phyloP scores from a whole-genome alignment of 1,140 invertebrate genomes.

The Zeugodacus cucurbitae region DNA sequence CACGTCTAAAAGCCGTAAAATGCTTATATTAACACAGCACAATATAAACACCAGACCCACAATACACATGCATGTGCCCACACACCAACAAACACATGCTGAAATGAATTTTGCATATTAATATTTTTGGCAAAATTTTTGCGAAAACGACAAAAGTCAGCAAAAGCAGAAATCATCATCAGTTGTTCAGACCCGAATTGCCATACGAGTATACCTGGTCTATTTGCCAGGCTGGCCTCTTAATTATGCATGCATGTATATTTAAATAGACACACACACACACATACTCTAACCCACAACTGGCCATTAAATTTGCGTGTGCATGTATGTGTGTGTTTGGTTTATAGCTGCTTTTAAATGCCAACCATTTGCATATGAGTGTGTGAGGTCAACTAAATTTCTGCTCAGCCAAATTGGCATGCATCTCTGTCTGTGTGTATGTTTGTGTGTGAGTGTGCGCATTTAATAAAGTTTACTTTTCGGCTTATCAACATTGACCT shows the following conservation, averaged over 20 bases:
- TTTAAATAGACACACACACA: background rate
- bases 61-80: background rate
- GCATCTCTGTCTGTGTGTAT: background rate
- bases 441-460: background rate
- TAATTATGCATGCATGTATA: background rate
- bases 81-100: background rate
- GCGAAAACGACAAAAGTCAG: background rate
- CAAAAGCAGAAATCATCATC: background rate
- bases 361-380: background rate
- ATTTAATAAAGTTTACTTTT: slow-evolving; percentile 10
- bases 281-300: no score
- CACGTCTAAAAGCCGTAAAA: background rate
- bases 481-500: slow-evolving; percentile 18
- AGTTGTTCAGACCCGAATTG: background rate
- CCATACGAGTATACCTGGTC: background rate
- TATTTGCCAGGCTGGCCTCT: background rate
- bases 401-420: background rate
- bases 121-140: background rate
- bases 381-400: background rate
- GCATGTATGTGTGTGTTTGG: background rate
- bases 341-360: background rate
- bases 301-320: background rate
- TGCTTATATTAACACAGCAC: background rate
- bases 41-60: background rate
- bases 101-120: background rate